phyloP scores from a whole-genome alignment of 2,797 vertebrate species.

The Brachyalestes nurse region DNA sequence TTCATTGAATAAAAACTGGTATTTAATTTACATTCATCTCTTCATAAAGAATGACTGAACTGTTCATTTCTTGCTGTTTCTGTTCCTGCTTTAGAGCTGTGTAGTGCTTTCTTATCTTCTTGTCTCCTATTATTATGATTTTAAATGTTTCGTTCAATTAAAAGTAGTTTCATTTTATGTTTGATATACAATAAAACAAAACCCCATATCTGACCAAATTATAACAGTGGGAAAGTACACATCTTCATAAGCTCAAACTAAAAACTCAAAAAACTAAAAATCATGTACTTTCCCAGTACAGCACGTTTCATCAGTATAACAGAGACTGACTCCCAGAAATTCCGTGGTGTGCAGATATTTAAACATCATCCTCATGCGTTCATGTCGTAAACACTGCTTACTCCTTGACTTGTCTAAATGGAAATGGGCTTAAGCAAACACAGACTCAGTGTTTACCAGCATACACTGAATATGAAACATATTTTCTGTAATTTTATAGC shows the following conservation, averaged over 20 bases:
- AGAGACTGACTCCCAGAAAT: slow-evolving; percentile 4
- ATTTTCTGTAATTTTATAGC: not conserved
- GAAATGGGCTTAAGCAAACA: slow-evolving; percentile 14
- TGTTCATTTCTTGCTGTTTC: slow-evolving; percentile 18
- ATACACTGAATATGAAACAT: not conserved
- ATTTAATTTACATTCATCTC: not conserved
- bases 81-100: not conserved
- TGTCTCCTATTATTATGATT: not conserved
- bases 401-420: not conserved
- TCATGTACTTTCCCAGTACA: not conserved
- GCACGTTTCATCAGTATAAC: not conserved
- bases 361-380: not conserved
- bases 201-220: not conserved
- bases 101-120: not conserved
- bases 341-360: slow-evolving; percentile 1
- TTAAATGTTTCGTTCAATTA: not conserved
- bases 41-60: not conserved
- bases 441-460: not conserved
- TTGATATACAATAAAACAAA: too few relatives aligned
- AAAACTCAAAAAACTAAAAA: too few relatives aligned
- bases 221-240: too few relatives aligned
- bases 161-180: too few relatives aligned
- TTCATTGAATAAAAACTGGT: not conserved
- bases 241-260: too few relatives aligned
- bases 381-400: not conserved